These are phyloP conservation scores for Gonioctena quinquepunctata DNA, from an alignment of 1,140 invertebrate species.

Conservation along the genomic window DNA sequence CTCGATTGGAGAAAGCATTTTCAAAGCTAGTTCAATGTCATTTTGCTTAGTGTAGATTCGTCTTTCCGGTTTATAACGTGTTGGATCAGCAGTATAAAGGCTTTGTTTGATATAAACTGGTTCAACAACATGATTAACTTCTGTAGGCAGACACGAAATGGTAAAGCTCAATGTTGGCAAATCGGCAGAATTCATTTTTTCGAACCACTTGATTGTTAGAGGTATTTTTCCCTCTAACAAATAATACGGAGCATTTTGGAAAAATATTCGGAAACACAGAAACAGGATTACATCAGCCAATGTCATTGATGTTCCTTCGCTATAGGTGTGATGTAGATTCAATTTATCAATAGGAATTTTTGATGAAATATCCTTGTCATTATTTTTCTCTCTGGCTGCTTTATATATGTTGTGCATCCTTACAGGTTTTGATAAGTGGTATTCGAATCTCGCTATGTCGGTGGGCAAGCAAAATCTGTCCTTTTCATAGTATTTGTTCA, in stretches of 20 bases:
- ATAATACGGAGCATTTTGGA: slow-evolving; percentile 58
- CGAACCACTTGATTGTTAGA: slow-evolving; percentile 70
- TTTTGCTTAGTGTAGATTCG: slow-evolving; percentile 75
- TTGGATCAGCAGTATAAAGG: slow-evolving; percentile 79
- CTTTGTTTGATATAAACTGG: slow-evolving; percentile 60
- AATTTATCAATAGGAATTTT: slow-evolving; percentile 59
- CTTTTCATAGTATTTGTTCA: slow-evolving; percentile 24
- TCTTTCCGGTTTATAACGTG: slow-evolving; percentile 72
- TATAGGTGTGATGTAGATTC: slow-evolving; percentile 71
- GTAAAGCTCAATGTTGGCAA: slow-evolving; percentile 24
- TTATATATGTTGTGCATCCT: slow-evolving; percentile 88
- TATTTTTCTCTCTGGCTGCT: slow-evolving; percentile 62
- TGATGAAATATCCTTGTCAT: slow-evolving; percentile 58
- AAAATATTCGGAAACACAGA: slow-evolving; percentile 70
- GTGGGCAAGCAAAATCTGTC: slow-evolving; percentile 58
- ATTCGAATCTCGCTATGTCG: slow-evolving; percentile 77
- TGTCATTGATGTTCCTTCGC: slow-evolving; percentile 82
- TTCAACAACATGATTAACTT: slow-evolving; percentile 39
- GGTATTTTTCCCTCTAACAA: slow-evolving; percentile 64
- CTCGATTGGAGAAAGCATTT: slow-evolving; percentile 53
- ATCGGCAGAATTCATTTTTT: slow-evolving; percentile 54
- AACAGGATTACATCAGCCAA: slow-evolving; percentile 84
- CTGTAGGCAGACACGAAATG: slow-evolving; percentile 6
- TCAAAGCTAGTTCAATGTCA: slow-evolving; percentile 70
- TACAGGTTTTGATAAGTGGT: slow-evolving; percentile 83